phyloP scores from a whole-genome alignment of 2,888 invertebrate species.

The Julus scandinavius region DNA sequence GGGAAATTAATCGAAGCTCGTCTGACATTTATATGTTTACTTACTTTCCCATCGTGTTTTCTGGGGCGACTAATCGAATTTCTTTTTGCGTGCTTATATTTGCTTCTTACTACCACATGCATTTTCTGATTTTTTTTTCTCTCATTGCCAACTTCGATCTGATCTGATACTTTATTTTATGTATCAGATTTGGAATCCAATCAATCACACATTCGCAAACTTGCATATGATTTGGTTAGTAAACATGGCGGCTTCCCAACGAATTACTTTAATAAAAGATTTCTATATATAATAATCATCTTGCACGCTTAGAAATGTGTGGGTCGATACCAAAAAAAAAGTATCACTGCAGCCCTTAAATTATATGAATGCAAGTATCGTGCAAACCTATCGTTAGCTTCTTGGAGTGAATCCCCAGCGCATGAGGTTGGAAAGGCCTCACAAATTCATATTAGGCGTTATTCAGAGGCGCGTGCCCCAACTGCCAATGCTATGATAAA shows the following conservation, averaged over 20 bases:
- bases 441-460: not conserved
- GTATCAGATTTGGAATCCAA: not conserved
- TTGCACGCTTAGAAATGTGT: not conserved
- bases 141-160: not conserved
- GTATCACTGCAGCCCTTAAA: not conserved
- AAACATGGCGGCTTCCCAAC: not conserved
- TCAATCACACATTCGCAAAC: not conserved
- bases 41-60: not conserved
- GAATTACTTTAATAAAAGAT: not conserved
- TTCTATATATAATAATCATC: not conserved
- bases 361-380: not conserved
- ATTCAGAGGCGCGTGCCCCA: constrained; percentile 15
- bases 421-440: not conserved
- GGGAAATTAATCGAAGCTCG: not conserved
- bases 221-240: not conserved
- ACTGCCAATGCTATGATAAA: constrained; percentile 23
- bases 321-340: not conserved
- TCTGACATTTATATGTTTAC: not conserved
- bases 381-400: too few relatives aligned
- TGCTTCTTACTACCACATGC: not conserved
- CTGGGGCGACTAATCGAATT: constrained; percentile 25
- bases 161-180: too few relatives aligned
- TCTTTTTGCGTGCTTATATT: not conserved
- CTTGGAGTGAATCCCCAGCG: not conserved
- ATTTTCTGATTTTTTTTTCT: constrained; percentile 12